These are phyloP conservation scores for Drosophila parabipectinata DNA, from an alignment of 1,140 invertebrate species.

Conservation along the genomic window DNA sequence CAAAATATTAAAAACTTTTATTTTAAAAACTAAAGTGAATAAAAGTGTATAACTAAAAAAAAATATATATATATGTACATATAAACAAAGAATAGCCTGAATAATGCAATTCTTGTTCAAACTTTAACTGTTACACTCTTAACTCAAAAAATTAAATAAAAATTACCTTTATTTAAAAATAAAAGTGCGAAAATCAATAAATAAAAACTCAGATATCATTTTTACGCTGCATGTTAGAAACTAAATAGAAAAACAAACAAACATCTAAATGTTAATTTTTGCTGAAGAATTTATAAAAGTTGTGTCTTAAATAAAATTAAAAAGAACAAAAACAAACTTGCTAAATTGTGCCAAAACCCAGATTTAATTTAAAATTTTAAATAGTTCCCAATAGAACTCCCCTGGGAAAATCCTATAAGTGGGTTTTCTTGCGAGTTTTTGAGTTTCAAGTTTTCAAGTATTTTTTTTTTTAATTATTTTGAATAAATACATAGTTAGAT, in stretches of 20 bases:
- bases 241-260: slow-evolving; percentile 4
- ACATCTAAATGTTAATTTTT: slow-evolving; percentile 25
- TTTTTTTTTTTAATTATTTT: no score
- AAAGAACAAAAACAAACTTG: not conserved
- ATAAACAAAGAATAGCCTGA: not conserved
- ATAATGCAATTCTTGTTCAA: no score
- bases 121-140: no score
- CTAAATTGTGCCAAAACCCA: slow-evolving; percentile 11
- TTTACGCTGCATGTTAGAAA: slow-evolving; percentile 24
- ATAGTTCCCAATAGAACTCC: not conserved
- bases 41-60: not conserved
- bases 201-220: slow-evolving; percentile 18
- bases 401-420: not conserved
- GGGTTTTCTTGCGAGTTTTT: not conserved
- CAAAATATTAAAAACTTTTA: not conserved
- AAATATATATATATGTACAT: not conserved
- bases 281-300: slow-evolving; percentile 37
- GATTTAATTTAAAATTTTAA: slow-evolving; percentile 15
- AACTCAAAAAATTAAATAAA: not conserved
- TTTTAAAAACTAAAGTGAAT: not conserved
- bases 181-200: slow-evolving; percentile 27
- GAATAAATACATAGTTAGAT: no score
- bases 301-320: slow-evolving; percentile 12
- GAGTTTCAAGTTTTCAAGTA: not conserved
- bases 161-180: slow-evolving; percentile 1